Base-by-base conservation (phyloP, 2,113 vertebrate genomes). In the Crypturellus undulatus region DNA sequence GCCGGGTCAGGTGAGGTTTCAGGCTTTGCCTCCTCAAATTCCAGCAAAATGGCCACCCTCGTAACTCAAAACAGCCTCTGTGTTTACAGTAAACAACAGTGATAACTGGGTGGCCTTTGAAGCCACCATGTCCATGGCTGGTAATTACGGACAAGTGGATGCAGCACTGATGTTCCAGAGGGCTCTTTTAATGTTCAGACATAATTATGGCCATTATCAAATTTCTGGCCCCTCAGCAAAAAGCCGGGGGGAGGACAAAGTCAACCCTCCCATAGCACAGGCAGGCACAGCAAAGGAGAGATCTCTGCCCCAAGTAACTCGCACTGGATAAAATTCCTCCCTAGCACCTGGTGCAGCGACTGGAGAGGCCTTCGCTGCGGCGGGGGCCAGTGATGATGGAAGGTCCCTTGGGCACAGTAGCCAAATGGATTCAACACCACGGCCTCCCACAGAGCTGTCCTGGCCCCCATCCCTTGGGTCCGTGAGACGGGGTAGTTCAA, bases 21-120 rank as follows among this genome's bases (percentile, higher is more conserved):
- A 96, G 83, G 65, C 65, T 78, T 59, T 92, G 80, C 21, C 67
- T 92, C 77, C 91, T 78, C 91, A 75, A 72, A 96, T 95, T 94
- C 64, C 94, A 94, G 63, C 47, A 68, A 93, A 96, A 89, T 62
- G 88, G 79, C 96, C 94, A 97, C 94, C 96, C 95, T 88, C 30
- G 2, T 88, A 90, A 93, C 65, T 91, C 93, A 92, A 95, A 95
- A 94, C 93, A 96, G 84, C 91, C 84, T 87, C 92, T 93, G 91
- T 97, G 95, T 97, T 97, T 96, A 97, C 72, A 96, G 96, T 97
- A 96, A 97, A 97, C 94, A 95, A 67, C 78, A 93, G 82, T 22
- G 87, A 93, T 90, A 96, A 87, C 97, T 94, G 96, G 96, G 96
- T 96, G 97, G 96, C 92, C 95, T 97, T 97, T 97, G 96, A 97